These are phyloP conservation scores for Drosophila oshimai DNA, from an alignment of 1,140 invertebrate species.

Conservation along the genomic window DNA sequence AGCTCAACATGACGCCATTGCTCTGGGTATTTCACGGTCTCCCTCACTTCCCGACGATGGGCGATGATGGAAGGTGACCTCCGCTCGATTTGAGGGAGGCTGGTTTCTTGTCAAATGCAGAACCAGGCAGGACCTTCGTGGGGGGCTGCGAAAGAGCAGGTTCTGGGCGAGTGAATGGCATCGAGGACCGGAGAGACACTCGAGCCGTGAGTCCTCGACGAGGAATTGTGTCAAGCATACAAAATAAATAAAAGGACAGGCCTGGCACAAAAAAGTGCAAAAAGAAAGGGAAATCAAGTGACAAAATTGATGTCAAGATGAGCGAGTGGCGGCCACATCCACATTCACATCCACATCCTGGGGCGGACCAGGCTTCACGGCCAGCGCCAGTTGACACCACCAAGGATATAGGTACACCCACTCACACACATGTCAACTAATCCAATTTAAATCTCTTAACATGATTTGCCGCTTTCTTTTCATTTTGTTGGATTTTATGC, in stretches of 20 bases:
- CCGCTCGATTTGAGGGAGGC: neutral
- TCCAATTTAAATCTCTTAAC: conserved; percentile 81
- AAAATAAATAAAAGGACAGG: conserved; percentile 56
- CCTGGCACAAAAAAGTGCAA: conserved; percentile 6
- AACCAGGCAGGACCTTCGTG: neutral
- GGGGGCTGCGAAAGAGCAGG: conserved; percentile 64
- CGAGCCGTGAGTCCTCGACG: conserved; percentile 56
- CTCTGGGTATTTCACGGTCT: neutral
- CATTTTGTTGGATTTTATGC: conserved; percentile 77
- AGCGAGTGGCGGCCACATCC: conserved; percentile 32
- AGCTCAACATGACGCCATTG: conserved; percentile 12
- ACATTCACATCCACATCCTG: conserved; percentile 10
- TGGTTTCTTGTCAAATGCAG: conserved; percentile 21
- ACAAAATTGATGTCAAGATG: conserved; percentile 77
- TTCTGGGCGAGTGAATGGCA: conserved; percentile 56
- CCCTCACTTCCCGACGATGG: neutral
- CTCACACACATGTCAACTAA: conserved; percentile 65
- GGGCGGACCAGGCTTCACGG: conserved; percentile 39
- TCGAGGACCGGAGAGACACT: conserved; percentile 55
- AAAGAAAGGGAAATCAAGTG: conserved; percentile 61
- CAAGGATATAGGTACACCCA: conserved; percentile 7
- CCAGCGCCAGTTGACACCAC: conserved; percentile 41
- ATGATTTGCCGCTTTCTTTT: conserved; percentile 81
- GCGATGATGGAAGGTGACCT: conserved; percentile 25
- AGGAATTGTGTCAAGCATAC: conserved; percentile 75